Evolutionary conservation across 2,888 invertebrate species (phyloP).

Genomic region (Chrysomela aeneicollis): DNA sequence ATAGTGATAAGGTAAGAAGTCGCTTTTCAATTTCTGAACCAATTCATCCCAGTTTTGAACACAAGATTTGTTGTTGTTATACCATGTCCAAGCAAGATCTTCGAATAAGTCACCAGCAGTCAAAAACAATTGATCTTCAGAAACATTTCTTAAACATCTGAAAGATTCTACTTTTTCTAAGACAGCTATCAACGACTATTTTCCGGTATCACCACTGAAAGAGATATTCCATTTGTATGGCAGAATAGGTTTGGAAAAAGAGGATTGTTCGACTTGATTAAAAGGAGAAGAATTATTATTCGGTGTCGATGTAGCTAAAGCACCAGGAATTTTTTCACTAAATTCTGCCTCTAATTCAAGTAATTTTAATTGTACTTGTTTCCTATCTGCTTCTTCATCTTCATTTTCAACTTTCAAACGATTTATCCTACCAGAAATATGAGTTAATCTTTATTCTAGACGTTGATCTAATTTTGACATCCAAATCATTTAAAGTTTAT

Average conservation of each 20-base stretch:
- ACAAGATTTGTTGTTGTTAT: no score
- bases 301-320: neutral
- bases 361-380: neutral
- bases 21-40: no score
- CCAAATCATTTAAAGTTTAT: neutral
- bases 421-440: neutral
- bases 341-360: no score
- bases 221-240: neutral
- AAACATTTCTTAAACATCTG: neutral
- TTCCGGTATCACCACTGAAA: neutral
- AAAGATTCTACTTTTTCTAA: neutral
- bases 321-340: neutral
- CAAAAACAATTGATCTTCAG: no score
- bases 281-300: no score
- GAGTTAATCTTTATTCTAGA: neutral
- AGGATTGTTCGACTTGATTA: neutral
- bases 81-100: no score
- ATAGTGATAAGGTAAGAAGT: no score
- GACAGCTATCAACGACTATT: neutral
- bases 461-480: neutral
- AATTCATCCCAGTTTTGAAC: no score
- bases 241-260: neutral
- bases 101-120: no score
- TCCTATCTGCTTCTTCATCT: neutral
- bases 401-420: neutral